Conservation (phyloP, 2,113 vertebrate species). For the Solea solea region DNA sequence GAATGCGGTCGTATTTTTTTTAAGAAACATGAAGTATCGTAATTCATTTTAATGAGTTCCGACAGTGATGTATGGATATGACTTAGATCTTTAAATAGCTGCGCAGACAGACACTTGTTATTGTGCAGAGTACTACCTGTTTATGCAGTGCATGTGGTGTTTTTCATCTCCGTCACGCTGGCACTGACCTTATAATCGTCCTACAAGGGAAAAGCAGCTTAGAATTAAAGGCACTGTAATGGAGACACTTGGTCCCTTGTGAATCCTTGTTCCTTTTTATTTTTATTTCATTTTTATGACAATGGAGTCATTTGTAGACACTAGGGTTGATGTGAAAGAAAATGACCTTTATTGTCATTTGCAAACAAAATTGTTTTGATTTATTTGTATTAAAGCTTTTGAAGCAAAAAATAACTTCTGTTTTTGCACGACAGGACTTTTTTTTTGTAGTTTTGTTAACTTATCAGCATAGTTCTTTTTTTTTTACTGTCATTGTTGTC, state of each 20-base stretch:
- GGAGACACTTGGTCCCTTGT: slow-evolving; percentile 19
- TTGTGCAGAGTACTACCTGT: slow-evolving; percentile 3
- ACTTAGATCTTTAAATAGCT: neutral
- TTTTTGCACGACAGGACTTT: slow-evolving; percentile 19
- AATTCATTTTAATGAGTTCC: slow-evolving; percentile 11
- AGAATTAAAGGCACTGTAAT: neutral
- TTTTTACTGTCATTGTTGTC: too few relatives aligned
- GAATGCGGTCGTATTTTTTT: neutral
- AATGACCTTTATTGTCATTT: slow-evolving; percentile 44
- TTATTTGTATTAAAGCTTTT: slow-evolving; percentile 17
- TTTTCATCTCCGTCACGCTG: slow-evolving; percentile 14
- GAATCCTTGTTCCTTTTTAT: slow-evolving; percentile 7
- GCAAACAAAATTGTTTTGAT: slow-evolving; percentile 33
- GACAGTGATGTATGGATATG: slow-evolving; percentile 8
- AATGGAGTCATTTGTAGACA: slow-evolving; percentile 9
- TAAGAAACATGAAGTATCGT: neutral
- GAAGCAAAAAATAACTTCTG: slow-evolving; percentile 2
- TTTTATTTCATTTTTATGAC: slow-evolving; percentile 24
- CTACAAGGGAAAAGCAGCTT: slow-evolving; percentile 2
- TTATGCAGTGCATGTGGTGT: slow-evolving; percentile 6
- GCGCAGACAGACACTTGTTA: neutral
- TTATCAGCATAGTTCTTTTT: neutral
- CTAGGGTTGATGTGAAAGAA: slow-evolving; percentile 12
- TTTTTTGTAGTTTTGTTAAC: slow-evolving; percentile 18
- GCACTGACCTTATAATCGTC: slow-evolving; percentile 17